Evolutionary conservation across 2,113 vertebrate genomes (phyloP).

Genomic region (Passer domesticus): DNA sequence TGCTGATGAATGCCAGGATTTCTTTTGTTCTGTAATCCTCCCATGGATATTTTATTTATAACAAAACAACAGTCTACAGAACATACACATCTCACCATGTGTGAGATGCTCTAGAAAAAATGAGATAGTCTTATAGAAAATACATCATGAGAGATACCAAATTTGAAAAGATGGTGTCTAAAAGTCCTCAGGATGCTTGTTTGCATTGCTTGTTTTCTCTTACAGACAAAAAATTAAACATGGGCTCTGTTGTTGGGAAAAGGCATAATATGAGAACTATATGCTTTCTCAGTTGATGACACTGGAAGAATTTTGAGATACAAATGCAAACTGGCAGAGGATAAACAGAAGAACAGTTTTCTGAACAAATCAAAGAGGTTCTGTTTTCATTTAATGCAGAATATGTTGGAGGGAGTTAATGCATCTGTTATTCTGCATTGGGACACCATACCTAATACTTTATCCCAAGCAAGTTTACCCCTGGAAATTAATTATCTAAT

Average conservation of each 20-base stretch:
- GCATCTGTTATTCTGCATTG: background rate
- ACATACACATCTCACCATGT: background rate
- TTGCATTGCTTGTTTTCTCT: background rate
- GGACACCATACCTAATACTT: background rate
- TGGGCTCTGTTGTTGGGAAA: background rate
- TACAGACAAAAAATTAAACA: background rate
- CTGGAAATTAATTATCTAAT: background rate
- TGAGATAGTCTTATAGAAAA: background rate
- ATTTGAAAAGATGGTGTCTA: background rate
- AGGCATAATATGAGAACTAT: background rate
- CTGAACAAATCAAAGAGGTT: background rate
- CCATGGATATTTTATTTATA: background rate
- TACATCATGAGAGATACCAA: background rate
- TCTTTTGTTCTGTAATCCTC: background rate
- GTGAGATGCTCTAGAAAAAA: background rate
- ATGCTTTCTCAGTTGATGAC: background rate
- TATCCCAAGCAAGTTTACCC: background rate
- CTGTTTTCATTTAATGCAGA: background rate
- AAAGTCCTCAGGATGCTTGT: background rate
- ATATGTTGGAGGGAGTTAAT: rapidly evolving
- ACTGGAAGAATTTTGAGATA: background rate
- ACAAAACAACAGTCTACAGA: background rate
- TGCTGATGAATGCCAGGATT: background rate
- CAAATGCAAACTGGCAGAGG: background rate
- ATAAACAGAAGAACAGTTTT: background rate